Base-by-base conservation (phyloP, 1,140 invertebrate genomes). In the Drosophila insularis region DNA sequence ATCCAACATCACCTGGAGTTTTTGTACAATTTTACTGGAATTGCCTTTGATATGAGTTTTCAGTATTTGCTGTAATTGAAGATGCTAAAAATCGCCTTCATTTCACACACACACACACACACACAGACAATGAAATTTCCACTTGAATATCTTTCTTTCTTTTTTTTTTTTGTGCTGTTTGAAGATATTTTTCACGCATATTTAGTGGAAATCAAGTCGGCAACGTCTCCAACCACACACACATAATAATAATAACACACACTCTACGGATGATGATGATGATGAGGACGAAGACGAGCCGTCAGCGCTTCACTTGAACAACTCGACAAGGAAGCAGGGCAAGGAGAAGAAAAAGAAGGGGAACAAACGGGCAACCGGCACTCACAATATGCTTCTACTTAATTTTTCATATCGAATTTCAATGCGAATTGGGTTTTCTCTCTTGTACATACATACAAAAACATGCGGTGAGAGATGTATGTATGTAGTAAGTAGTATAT, bases 341-440 rank as follows among this genome's bases (percentile, higher is more conserved):
- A 54, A 54, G 17, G 14, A 7, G 40, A 17, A 6, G 13, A n/a
- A 46, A 8, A 17, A 46, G 43, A 8, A 17, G 43, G 10, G 43
- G 19, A 10, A 8, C n/a, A 8, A 50, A 50, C 43, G 3, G 17
- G 17, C 43, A 21, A 50, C 43, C 54, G 63, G 59, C 46, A 65
- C 59, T 50, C 21, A 66, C 46, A 64, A 56, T 66, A 60, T 54
- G 61, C 66, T 71, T 85, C 81, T 74, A 64, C 80, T 89, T 84
- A 68, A 74, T 80, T 86, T 86, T 86, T 76, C 76, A 82, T 90
- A 90, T 90, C 77, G 64, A 65, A 90, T 90, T 90, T 89, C 86
- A 82, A 74, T 81, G 79, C 76, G 68, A 90, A 87, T 80, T 71
- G 76, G 43, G 43, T 50, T 50, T 50, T 50, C 17, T 21, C 17